A percentile compares a stretch with the other conserved stretches of the same genome.
Conservation (phyloP, 2,888 invertebrate genomes). For the Andrena flavipes region DNA sequence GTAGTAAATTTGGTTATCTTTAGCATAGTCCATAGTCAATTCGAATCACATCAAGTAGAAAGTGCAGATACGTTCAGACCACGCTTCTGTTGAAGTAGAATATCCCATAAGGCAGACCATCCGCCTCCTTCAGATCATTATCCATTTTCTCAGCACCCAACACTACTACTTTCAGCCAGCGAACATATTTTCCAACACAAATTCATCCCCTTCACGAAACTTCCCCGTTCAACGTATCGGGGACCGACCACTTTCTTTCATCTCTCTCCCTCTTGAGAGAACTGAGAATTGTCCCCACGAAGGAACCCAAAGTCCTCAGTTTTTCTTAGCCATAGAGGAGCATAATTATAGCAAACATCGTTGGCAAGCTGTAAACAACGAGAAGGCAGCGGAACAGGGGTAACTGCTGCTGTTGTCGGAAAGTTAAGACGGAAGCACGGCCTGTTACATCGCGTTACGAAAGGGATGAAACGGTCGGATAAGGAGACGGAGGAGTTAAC, state of each 20-base stretch:
- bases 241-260: background rate
- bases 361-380: conserved; percentile 50
- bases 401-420: conserved; percentile 30
- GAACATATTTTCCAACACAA: background rate
- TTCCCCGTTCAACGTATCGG: background rate
- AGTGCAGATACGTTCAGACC: conserved; percentile 23
- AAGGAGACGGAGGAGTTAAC: conserved; percentile 48
- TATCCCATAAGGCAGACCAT: background rate
- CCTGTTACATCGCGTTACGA: conserved; percentile 50
- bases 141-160: background rate
- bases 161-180: background rate
- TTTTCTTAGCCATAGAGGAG: conserved; percentile 16
- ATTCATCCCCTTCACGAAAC: background rate
- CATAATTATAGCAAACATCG: conserved; percentile 47
- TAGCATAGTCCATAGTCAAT: background rate
- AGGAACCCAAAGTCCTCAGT: background rate
- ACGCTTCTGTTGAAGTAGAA: conserved; percentile 10
- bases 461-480: conserved; percentile 45
- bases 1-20: too few species aligned
- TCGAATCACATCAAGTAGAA: background rate
- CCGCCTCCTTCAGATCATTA: background rate
- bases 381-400: conserved; percentile 24
- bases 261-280: background rate
- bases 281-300: background rate
- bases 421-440: conserved; percentile 50